Base-by-base conservation (phyloP, 1,140 invertebrate species). In the Dendroctonus ponderosae region DNA sequence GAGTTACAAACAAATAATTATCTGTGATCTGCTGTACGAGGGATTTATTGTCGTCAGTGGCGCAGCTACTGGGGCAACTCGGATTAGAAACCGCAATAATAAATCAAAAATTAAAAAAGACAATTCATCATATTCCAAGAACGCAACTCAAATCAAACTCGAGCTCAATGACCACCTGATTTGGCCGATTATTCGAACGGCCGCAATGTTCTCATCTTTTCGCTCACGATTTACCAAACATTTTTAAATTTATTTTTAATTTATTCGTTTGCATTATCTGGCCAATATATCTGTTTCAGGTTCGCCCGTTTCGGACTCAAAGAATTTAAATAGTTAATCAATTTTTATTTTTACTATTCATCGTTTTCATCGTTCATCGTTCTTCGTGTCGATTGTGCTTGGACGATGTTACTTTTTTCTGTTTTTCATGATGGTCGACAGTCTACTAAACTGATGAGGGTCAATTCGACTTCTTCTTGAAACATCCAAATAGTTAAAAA, bases 271-370 rank as follows among this genome's bases (percentile, higher is more conserved):
- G 65, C 51, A 43, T 57, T 62, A 68, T 68, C 66, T 49, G 9
- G 11, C 37, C 52, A 46, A 63, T 56, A 62, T 62, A 68, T 68
- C 66, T 68, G 66, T 68, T 68, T 68, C 60, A 68, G 42, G 66
- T 49, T 62, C 43, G 26, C 46, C 39, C 57, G 58, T 62, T 68
- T 62, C 43, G 59, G 41, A 62, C 66, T 63, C 52, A 42, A 62
- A 62, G 66, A 68, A 68, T 68, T 68, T 68, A 63, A 68, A 68
- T 68, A 63, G 66, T 68, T 68, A 68, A 68, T 68, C 66, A 68
- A 68, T 68, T 68, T 68, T 68, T 68, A 68, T 68, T 68, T 68
- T 68, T 68, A 68, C 66, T 67, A 67, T 67, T 67, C 66, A 67
- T 67, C 66, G 58, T 67, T 66, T 66, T 52, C 63, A 66, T 66